These are phyloP conservation scores for Camptogramma bilineatum DNA, from an alignment of 2,888 invertebrate species.

Conservation along the genomic window DNA sequence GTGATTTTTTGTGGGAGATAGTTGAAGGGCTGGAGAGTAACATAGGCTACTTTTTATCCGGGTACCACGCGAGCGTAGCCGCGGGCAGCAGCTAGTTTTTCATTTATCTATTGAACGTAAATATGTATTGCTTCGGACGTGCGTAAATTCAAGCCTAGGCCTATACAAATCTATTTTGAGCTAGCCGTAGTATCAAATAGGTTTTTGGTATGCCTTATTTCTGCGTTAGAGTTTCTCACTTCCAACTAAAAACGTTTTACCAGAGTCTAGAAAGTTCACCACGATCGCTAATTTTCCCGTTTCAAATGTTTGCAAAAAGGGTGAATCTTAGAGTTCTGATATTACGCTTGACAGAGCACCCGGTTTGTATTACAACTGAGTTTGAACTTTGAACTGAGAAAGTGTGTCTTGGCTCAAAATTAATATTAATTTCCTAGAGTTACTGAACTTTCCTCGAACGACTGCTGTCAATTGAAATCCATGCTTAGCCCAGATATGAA, in stretches of 20 bases:
- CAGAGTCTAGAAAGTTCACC: constrained; percentile 18
- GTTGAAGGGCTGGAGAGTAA: too few species aligned
- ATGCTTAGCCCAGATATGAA: too few species aligned
- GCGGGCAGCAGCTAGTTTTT: too few species aligned
- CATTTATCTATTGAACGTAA: too few species aligned
- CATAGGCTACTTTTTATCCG: too few species aligned
- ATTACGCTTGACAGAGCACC: constrained; percentile 55
- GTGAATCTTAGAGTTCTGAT: constrained; percentile 54
- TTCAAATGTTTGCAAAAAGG: constrained; percentile 56
- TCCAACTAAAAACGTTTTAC: neutral
- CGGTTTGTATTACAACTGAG: constrained; percentile 39
- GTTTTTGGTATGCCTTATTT: neutral
- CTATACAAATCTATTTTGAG: too few species aligned
- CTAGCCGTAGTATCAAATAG: neutral
- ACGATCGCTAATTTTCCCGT: constrained; percentile 50
- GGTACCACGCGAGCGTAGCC: too few species aligned
- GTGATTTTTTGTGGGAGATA: too few species aligned
- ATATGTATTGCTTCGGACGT: too few species aligned
- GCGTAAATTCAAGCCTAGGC: too few species aligned
- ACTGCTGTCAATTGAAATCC: neutral
- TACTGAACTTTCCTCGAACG: neutral
- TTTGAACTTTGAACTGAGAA: neutral
- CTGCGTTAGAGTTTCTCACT: neutral
- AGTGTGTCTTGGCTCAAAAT: neutral
- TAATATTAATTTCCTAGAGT: neutral